Percentiles rank a stretch among this genome's conserved stretches.
Conservation (phyloP, 2,113 vertebrate genomes). For the Rhodinocichla rosea region DNA sequence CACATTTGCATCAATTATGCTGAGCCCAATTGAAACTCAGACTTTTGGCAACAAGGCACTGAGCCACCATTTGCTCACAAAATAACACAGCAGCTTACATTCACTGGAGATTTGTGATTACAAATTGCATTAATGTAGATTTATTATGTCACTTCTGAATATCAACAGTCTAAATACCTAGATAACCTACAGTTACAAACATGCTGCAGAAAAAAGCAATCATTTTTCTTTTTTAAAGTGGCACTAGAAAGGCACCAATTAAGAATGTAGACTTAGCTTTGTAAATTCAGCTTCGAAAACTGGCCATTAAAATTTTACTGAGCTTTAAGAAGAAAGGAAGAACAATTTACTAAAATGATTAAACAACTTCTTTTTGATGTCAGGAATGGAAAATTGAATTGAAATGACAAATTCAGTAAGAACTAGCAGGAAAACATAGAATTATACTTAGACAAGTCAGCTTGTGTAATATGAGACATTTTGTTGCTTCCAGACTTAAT, state of each 20-base stretch:
- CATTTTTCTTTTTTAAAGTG: background rate
- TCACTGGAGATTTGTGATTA: constrained; percentile 1
- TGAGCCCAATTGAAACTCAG: background rate
- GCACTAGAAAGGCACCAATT: background rate
- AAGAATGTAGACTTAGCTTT: background rate
- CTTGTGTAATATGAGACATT: background rate
- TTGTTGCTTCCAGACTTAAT: background rate
- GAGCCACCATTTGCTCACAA: constrained; percentile 25
- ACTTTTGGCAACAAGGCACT: constrained; percentile 42
- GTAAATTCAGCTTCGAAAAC: background rate
- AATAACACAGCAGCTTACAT: constrained; percentile 6
- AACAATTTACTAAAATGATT: background rate
- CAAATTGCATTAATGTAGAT: background rate
- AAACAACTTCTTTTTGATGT: background rate
- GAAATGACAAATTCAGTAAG: background rate
- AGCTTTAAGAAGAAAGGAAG: background rate
- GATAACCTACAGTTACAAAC: background rate
- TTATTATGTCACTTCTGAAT: background rate
- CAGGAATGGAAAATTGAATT: background rate
- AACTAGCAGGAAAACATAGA: background rate
- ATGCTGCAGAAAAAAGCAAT: background rate
- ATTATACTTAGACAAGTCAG: background rate
- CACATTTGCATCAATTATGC: background rate
- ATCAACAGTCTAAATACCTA: background rate
- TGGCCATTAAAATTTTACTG: background rate